These are phyloP conservation scores for Rotaria macrura DNA, from an alignment of 2,888 invertebrate genomes.

Conservation along the genomic window DNA sequence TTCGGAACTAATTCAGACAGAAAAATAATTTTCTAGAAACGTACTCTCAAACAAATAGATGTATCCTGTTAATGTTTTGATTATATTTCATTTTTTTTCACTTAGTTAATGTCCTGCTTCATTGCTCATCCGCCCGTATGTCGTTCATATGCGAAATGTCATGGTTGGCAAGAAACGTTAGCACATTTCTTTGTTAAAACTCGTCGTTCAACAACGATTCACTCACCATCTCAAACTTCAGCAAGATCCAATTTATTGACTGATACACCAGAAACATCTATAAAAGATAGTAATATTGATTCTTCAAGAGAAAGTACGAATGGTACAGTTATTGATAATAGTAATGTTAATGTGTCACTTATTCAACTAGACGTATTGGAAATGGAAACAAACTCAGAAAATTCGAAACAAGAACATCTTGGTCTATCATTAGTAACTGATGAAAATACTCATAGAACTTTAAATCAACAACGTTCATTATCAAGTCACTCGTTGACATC, in stretches of 20 bases:
- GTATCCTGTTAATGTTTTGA: too few relatives aligned
- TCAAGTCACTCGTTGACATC: too few relatives aligned
- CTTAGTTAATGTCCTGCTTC: neutral
- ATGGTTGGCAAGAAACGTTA: slow-evolving; percentile 16
- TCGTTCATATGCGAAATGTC: neutral
- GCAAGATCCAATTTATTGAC: neutral
- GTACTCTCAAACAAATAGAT: too few relatives aligned
- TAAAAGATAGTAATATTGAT: too few relatives aligned
- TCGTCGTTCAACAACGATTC: neutral
- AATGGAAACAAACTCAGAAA: neutral
- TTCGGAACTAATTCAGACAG: too few relatives aligned
- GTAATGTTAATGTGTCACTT: neutral
- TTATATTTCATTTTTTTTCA: too few relatives aligned
- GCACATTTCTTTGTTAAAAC: neutral
- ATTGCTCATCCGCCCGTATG: neutral
- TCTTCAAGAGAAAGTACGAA: neutral
- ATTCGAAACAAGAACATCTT: neutral
- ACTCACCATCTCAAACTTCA: neutral
- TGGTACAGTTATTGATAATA: neutral
- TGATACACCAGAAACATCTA: neutral
- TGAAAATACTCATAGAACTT: neutral
- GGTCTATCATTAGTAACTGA: neutral
- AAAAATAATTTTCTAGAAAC: too few relatives aligned
- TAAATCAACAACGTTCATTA: neutral
- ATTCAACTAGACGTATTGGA: neutral